Conservation (phyloP, 1,140 invertebrate species). For the Theocolax elegans region DNA sequence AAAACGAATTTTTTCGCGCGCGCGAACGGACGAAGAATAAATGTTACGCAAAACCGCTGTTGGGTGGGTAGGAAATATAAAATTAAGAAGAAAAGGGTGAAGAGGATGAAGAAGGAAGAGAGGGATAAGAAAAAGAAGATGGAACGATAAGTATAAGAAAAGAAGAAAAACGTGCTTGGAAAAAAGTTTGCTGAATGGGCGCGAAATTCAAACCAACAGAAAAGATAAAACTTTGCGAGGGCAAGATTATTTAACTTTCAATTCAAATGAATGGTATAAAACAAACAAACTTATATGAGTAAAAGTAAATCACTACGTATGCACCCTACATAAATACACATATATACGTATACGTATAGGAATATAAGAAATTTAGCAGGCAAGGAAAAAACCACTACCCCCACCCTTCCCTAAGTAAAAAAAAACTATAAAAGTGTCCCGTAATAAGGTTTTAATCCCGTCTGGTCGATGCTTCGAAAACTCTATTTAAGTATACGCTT, state of each 20-base stretch:
- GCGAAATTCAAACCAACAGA: conserved; percentile 8
- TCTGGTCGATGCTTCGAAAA: conserved; percentile 28
- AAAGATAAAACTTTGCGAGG: conserved; percentile 16
- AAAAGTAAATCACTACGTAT: conserved; percentile 58
- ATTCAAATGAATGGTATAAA: conserved; percentile 38
- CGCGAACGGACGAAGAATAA: conserved; percentile 2
- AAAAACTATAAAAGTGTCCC: conserved; percentile 6
- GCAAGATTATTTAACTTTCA: conserved; percentile 33
- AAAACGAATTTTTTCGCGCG: conserved; percentile 34
- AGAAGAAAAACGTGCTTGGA: not conserved
- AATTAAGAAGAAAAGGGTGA: not conserved
- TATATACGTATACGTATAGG: conserved; percentile 63
- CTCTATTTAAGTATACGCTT: conserved; percentile 35
- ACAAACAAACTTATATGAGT: conserved; percentile 43
- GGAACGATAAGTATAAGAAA: not conserved
- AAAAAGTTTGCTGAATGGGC: not conserved
- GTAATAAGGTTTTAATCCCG: not conserved
- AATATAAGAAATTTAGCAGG: conserved; percentile 59
- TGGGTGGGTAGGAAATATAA: not conserved
- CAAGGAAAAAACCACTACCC: conserved; percentile 42
- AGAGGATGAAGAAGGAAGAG: not conserved
- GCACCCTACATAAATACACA: conserved; percentile 57
- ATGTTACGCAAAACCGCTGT: not conserved
- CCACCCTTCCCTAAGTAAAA: not conserved
- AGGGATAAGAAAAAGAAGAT: not conserved